Conservation (phyloP, 1,140 invertebrate genomes). For the Caenorhabditis briggsae region DNA sequence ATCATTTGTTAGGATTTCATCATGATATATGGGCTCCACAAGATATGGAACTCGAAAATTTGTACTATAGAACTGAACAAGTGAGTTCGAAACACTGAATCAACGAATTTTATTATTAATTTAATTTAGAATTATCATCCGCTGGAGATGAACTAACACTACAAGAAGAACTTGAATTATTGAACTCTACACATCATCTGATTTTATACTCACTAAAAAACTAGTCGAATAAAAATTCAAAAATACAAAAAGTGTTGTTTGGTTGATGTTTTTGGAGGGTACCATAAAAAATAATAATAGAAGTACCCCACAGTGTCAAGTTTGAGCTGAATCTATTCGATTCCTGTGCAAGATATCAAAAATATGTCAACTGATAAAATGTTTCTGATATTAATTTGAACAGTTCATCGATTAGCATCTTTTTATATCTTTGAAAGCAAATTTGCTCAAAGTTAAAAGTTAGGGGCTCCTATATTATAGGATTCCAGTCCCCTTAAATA, state of each 20-base stretch:
- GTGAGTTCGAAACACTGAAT: not conserved
- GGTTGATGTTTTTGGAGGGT: too few species aligned
- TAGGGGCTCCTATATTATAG: too few species aligned
- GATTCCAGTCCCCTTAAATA: too few species aligned
- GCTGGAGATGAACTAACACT: constrained; percentile 20
- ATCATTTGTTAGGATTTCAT: not conserved
- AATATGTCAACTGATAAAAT: too few species aligned
- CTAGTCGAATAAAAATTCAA: not conserved
- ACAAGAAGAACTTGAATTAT: not conserved
- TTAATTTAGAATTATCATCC: constrained; percentile 14
- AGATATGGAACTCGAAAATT: constrained; percentile 14
- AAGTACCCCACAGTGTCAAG: too few species aligned
- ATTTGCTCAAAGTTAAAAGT: too few species aligned
- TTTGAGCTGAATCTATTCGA: too few species aligned
- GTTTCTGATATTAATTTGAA: too few species aligned
- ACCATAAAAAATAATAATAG: too few species aligned
- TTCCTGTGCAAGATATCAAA: too few species aligned
- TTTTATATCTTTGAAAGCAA: too few species aligned
- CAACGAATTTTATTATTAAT: not conserved
- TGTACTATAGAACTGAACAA: constrained; percentile 15
- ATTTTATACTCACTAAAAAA: not conserved
- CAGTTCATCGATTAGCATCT: too few species aligned
- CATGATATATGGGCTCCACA: constrained; percentile 16
- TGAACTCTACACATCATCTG: not conserved
- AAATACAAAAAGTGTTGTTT: constrained; percentile 5